Base-by-base conservation (phyloP, 2,113 vertebrate species). In the Stegostoma tigrinum region DNA sequence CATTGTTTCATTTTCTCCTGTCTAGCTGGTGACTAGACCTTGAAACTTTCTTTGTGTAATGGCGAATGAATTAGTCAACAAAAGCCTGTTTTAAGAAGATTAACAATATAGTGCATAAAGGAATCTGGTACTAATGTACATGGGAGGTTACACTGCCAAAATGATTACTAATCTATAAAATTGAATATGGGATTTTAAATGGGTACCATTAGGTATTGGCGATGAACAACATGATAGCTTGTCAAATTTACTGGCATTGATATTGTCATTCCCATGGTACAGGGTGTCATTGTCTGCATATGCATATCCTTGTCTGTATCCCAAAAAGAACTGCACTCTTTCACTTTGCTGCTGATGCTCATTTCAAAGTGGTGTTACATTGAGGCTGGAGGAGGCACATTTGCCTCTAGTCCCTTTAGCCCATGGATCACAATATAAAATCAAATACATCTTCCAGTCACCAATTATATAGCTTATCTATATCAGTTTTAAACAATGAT, bases 91-190 rank as follows among this genome's bases (percentile, higher is more conserved):
- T 30, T n/a, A 34, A 90, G 45, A 5, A 34, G 38, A 2, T 38
- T 80, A n/a, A 80, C 75, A 80, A 80, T 61, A 66, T 67, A 23
- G 89, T n/a, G 10, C 89, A 61, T 52, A n/a, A 89, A 61, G 15
- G 24, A 55, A 61, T 89, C 27, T 55, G 30, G 27, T 48, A 34
- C 86, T 64, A 64, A 34, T 30, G 61, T 64, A 34, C 19, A 19
- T 38, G 61, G n/a, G 55, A 93, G 66, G 66, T 38, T 23, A 23
- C 66, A 66, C 30, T 8, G 61, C 30, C 15, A 38, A 66, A 64
- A 45, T 93, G 89, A n/a, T 93, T 93, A 93, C 38, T 93, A 93
- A 19, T 66, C 89, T 93, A 17, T 93, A 17, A 21, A 93, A 38
- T 93, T 4, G 52, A 90, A 10, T 64, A 55, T 55, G 55, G 38